Conservation (phyloP, 2,113 vertebrate genomes). For the Madoqua kirkii region DNA sequence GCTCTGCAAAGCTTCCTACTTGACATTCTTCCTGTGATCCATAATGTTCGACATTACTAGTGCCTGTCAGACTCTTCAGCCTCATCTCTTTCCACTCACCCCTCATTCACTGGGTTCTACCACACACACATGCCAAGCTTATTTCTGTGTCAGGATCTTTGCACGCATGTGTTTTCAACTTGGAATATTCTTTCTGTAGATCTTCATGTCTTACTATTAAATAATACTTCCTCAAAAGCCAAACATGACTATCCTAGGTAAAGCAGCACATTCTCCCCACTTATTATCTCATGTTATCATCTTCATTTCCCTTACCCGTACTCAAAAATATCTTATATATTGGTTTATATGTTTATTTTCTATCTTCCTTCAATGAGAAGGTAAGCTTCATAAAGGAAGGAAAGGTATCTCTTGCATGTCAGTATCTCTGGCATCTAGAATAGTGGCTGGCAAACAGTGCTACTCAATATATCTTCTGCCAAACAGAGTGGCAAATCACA, state of each 20-base stretch:
- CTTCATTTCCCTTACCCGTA: background rate
- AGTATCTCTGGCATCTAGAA: background rate
- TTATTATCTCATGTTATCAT: background rate
- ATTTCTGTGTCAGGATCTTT: background rate
- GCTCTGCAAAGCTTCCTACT: background rate
- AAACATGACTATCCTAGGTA: background rate
- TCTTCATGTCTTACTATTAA: background rate
- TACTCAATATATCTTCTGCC: background rate
- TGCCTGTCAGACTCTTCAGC: background rate
- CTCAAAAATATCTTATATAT: background rate
- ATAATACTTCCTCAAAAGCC: background rate
- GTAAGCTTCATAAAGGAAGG: background rate
- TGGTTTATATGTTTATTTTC: background rate
- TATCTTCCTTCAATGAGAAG: background rate
- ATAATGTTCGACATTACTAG: background rate
- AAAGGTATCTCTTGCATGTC: background rate
- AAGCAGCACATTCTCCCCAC: background rate
- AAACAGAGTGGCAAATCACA: background rate
- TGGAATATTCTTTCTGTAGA: background rate
- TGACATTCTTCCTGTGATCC: background rate
- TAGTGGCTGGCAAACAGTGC: background rate
- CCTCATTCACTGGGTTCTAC: background rate
- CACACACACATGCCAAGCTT: background rate
- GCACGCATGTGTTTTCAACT: background rate
- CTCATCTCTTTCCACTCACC: background rate